These are phyloP conservation scores for Ditula angustiorana DNA, from an alignment of 2,888 invertebrate species.

Conservation along the genomic window DNA sequence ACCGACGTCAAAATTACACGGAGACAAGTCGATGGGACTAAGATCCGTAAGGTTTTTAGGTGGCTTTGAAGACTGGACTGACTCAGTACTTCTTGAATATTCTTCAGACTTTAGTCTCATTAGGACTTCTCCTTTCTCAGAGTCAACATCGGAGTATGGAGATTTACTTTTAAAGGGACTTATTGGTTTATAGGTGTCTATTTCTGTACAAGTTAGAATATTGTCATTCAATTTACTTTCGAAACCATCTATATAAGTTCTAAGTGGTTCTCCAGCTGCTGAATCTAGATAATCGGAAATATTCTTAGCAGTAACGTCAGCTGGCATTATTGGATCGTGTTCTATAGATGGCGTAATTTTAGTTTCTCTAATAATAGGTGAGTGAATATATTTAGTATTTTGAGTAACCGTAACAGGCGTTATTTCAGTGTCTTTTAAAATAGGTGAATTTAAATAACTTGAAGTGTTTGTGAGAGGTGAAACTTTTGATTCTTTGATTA, in stretches of 20 bases:
- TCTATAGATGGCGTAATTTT: constrained; percentile 43
- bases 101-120: constrained; percentile 57
- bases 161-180: constrained; percentile 45
- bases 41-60: constrained; percentile 61
- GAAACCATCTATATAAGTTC: constrained; percentile 78
- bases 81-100: constrained; percentile 51
- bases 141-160: constrained; percentile 48
- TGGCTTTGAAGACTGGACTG: constrained; percentile 55
- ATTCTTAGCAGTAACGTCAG: constrained; percentile 58
- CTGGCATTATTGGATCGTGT: constrained; percentile 43
- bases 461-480: not conserved
- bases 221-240: constrained; percentile 70
- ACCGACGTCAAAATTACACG: constrained; percentile 60
- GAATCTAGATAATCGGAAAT: constrained; percentile 75
- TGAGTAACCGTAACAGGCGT: not conserved
- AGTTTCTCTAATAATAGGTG: constrained; percentile 21
- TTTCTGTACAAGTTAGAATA: constrained; percentile 50
- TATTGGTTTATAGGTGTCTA: constrained; percentile 48
- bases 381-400: not conserved
- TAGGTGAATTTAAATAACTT: constrained; percentile 1
- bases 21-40: constrained; percentile 73
- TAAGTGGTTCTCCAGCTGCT: constrained; percentile 72
- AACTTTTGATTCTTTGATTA: not conserved
- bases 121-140: constrained; percentile 59
- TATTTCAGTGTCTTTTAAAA: not conserved